Conservation (phyloP, 2,888 invertebrate species). For the Seladonia tumulorum region DNA sequence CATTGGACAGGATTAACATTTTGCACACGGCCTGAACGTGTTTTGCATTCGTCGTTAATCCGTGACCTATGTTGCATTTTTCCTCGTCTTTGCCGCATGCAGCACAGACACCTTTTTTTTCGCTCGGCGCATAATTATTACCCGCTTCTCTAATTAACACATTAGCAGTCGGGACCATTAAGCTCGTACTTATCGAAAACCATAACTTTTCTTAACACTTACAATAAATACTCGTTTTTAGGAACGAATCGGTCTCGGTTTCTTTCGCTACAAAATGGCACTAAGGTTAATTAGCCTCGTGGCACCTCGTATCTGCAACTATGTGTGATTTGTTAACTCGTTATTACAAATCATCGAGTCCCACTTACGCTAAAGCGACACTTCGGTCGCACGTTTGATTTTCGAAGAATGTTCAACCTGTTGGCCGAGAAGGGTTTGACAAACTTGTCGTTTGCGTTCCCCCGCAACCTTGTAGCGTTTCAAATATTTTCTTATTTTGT, state of each 20-base stretch:
- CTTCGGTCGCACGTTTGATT: neutral
- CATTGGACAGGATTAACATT: slow-evolving; percentile 42
- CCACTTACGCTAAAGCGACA: neutral
- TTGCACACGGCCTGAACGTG: slow-evolving; percentile 14
- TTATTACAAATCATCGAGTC: neutral
- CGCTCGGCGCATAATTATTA: neutral
- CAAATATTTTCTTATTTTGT: neutral
- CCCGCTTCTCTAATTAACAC: neutral
- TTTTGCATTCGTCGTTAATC: slow-evolving; percentile 35
- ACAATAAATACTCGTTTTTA: neutral
- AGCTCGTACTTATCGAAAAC: neutral
- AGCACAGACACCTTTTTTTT: neutral
- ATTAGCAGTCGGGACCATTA: neutral
- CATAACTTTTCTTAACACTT: neutral
- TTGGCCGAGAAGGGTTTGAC: neutral
- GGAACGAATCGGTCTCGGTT: neutral
- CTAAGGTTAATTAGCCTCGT: neutral
- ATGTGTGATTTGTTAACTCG: neutral
- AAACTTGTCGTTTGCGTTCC: neutral
- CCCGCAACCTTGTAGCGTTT: neutral
- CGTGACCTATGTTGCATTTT: slow-evolving; percentile 19
- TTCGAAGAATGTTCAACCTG: neutral
- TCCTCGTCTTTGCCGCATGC: slow-evolving; percentile 4
- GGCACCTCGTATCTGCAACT: neutral
- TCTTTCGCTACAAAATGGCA: neutral